phyloP scores from a whole-genome alignment of 64 coral and sea anemone genomes.

The Orbicella faveolata region DNA sequence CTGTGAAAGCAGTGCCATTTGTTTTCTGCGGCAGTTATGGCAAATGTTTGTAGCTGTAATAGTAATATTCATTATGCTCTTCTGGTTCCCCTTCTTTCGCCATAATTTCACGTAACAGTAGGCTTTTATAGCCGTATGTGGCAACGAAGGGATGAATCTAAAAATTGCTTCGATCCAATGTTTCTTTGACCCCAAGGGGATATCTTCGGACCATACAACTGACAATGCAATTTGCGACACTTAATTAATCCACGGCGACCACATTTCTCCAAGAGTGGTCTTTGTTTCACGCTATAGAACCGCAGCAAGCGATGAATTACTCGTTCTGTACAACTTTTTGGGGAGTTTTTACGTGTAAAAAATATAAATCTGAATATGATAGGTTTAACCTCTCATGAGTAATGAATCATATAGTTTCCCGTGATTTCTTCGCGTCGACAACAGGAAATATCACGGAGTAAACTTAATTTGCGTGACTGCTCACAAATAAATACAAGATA shows the following conservation, averaged over 20 bases:
- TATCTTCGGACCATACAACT: neutral
- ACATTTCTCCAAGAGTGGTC: neutral
- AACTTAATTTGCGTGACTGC: neutral
- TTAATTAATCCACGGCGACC: neutral
- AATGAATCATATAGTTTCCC: too few relatives aligned
- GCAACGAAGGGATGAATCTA: neutral
- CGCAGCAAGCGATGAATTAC: neutral
- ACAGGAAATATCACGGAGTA: neutral
- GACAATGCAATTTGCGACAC: neutral
- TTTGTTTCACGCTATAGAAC: neutral
- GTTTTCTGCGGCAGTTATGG: neutral
- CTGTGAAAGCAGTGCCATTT: neutral
- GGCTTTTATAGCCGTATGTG: neutral
- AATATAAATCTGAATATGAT: too few relatives aligned
- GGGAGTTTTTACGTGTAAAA: neutral
- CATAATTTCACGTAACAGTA: neutral
- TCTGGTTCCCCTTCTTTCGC: neutral
- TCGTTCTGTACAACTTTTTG: neutral
- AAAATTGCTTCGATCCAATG: neutral
- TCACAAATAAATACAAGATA: neutral
- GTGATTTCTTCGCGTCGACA: too few relatives aligned
- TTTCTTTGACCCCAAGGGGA: neutral
- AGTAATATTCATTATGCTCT: neutral
- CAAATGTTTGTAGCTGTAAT: neutral
- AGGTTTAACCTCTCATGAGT: too few relatives aligned